A percentile compares a stretch with the other conserved stretches of the same genome.
phyloP scores from a whole-genome alignment of 2,113 vertebrate genomes.

The Daphoenositta chrysoptera region DNA sequence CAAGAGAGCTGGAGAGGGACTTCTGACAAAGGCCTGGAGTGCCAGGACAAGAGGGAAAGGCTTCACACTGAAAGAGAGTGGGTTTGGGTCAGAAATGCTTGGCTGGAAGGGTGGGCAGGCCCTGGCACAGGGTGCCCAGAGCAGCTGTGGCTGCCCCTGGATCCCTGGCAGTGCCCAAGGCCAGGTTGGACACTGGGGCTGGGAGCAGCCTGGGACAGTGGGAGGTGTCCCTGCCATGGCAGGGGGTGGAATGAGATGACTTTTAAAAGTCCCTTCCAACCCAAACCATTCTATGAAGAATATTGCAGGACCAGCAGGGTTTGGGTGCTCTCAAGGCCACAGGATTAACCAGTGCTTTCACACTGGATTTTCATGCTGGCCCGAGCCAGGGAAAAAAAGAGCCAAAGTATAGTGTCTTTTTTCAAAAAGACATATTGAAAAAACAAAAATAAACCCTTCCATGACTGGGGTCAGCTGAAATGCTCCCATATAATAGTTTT shows the following conservation, averaged over 20 bases:
- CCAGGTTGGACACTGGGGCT: not conserved
- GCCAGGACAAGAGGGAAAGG: not conserved
- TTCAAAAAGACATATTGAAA: constrained; percentile 12
- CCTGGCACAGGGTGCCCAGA: not conserved
- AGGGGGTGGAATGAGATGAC: accelerated
- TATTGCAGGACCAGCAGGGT: not conserved
- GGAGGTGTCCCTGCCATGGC: not conserved
- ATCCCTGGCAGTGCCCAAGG: not conserved
- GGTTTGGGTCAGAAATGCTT: accelerated
- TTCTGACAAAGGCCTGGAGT: too few relatives aligned
- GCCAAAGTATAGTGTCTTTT: not conserved
- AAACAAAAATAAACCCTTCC: constrained; percentile 30
- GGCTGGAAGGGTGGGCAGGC: accelerated
- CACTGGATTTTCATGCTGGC: not conserved
- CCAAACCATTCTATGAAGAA: not conserved
- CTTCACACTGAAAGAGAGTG: not conserved
- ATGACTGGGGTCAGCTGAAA: constrained; percentile 3
- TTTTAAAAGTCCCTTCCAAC: not conserved
- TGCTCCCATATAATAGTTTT: not conserved
- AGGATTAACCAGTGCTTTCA: not conserved
- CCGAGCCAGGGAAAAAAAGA: not conserved
- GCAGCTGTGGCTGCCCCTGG: not conserved
- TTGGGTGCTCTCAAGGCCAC: not conserved
- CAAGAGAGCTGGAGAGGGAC: not conserved
- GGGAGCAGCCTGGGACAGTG: not conserved